A percentile compares a stretch with the other conserved stretches of the same genome.
Conservation (phyloP, 2,888 invertebrate genomes). For the Zonitis immaculata region DNA sequence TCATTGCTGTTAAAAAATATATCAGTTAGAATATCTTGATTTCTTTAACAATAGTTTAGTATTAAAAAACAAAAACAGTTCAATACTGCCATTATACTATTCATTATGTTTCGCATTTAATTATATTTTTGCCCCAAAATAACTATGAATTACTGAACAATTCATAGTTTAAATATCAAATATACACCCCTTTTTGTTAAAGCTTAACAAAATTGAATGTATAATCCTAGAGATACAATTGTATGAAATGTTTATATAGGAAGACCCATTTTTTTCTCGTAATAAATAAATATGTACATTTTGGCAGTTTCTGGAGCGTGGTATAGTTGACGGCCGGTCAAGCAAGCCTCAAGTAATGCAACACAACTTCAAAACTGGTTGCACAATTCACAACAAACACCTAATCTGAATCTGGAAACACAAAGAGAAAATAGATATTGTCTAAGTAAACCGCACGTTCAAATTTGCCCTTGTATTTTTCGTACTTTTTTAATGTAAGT, state of each 20-base stretch:
- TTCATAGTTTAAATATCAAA: neutral
- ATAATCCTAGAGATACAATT: too few species aligned
- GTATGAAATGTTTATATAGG: too few species aligned
- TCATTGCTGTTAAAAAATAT: too few species aligned
- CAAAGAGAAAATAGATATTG: constrained; percentile 50
- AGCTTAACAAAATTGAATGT: neutral
- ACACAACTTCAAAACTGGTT: constrained; percentile 34
- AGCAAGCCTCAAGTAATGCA: constrained; percentile 33
- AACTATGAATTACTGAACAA: neutral
- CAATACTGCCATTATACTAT: neutral
- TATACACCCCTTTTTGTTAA: neutral
- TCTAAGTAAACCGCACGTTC: constrained; percentile 35
- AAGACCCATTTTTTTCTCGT: too few species aligned
- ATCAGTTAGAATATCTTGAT: too few species aligned
- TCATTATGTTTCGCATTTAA: too few species aligned
- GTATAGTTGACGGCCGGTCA: constrained; percentile 30
- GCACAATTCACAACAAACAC: constrained; percentile 26
- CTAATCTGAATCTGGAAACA: constrained; percentile 50
- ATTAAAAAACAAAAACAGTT: neutral
- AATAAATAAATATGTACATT: constrained; percentile 28
- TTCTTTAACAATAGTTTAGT: neutral
- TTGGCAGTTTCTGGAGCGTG: constrained; percentile 31
- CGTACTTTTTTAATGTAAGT: neutral
- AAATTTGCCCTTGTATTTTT: neutral
- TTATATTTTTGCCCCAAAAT: too few species aligned